Evolutionary conservation across 1,140 invertebrate genomes (phyloP).

Genomic region (Diachasmimorpha longicaudata): DNA sequence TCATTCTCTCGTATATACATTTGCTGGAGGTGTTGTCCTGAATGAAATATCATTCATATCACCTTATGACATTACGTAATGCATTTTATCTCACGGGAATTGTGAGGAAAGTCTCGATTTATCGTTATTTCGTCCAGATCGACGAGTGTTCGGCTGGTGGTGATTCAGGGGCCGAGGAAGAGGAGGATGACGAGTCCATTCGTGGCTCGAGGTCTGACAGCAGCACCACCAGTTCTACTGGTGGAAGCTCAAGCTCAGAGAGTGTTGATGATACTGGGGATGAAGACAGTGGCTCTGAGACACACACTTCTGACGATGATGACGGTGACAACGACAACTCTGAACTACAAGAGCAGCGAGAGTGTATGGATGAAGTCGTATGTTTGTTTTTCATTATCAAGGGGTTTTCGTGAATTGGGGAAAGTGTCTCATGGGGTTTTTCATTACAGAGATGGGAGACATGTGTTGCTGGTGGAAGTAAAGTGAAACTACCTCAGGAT

Average conservation of each 20-base stretch:
- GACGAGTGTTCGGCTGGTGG: constrained; percentile 59
- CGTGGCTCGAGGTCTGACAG: constrained; percentile 52
- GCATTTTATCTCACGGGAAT: background rate
- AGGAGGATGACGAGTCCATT: constrained; percentile 57
- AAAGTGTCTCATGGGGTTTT: background rate
- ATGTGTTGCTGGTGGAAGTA: constrained; percentile 52
- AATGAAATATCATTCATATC: background rate
- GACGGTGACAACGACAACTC: constrained; percentile 49
- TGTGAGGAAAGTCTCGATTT: background rate
- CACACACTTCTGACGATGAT: constrained; percentile 47
- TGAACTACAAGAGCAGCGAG: constrained; percentile 39
- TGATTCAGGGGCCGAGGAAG: constrained; percentile 58
- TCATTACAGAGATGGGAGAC: constrained; percentile 59
- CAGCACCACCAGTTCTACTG: constrained; percentile 50
- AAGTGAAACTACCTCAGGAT: constrained; percentile 63
- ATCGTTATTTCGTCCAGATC: constrained; percentile 36
- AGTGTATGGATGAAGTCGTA: constrained; percentile 38
- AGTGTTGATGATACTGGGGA: constrained; percentile 53
- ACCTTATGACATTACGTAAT: background rate
- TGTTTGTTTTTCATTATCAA: constrained; percentile 11
- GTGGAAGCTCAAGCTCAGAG: constrained; percentile 52
- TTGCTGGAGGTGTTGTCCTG: background rate
- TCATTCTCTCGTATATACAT: background rate
- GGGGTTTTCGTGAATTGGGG: background rate
- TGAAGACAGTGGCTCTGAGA: constrained; percentile 47